Percentiles rank a stretch among this genome's conserved stretches.
These are phyloP conservation scores for Masticophis lateralis DNA, from an alignment of 2,797 vertebrate species.

Conservation along the genomic window DNA sequence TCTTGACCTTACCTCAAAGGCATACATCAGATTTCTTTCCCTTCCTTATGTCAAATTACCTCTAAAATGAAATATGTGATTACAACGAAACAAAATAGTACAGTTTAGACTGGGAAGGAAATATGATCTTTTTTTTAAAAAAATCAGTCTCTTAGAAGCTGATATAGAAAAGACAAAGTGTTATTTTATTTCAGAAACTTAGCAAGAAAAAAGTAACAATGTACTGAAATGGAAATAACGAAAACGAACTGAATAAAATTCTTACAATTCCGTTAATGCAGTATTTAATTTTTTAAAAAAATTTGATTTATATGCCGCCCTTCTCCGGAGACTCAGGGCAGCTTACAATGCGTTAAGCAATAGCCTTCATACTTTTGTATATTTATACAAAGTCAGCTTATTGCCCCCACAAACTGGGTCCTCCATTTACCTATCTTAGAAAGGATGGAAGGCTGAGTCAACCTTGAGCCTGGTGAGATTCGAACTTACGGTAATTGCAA, in stretches of 20 bases:
- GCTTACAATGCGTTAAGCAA: no score
- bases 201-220: background rate
- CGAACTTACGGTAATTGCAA: no score
- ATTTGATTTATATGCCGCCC: no score
- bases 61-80: constrained; percentile 16
- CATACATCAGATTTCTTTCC: background rate
- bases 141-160: constrained; percentile 25
- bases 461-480: no score
- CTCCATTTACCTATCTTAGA: no score
- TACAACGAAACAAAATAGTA: background rate
- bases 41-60: constrained; percentile 7
- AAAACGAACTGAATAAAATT: background rate
- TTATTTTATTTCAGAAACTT: constrained; percentile 19
- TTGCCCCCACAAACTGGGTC: no score
- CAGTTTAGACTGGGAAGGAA: background rate
- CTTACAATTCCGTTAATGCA: background rate
- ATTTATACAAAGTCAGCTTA: no score
- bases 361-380: no score
- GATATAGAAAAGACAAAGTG: constrained; percentile 9
- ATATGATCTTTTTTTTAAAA: constrained; percentile 4
- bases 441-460: no score
- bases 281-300: background rate
- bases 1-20: background rate
- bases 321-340: no score
- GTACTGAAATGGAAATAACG: background rate